phyloP scores from a whole-genome alignment of 1,140 invertebrate genomes.

The Eupeodes corollae region DNA sequence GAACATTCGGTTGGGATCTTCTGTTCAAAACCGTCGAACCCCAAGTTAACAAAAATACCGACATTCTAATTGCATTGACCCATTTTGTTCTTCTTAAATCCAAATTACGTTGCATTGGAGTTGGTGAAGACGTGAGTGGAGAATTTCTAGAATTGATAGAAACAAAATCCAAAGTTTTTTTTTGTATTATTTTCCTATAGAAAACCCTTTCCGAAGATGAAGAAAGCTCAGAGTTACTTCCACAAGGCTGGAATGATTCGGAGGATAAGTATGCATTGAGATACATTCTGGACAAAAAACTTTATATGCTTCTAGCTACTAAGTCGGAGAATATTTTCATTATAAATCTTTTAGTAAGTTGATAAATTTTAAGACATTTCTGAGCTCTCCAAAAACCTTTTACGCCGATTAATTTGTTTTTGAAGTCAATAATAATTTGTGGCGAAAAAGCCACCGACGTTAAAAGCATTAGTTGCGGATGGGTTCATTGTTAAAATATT shows the following conservation, averaged over 20 bases:
- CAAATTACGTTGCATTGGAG: conserved; percentile 54
- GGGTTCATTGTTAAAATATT: too few species aligned
- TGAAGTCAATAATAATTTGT: too few species aligned
- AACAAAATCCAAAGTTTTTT: background rate
- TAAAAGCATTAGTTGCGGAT: too few species aligned
- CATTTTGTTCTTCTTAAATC: conserved; percentile 62
- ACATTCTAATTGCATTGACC: conserved; percentile 54
- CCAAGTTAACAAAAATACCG: conserved; percentile 53
- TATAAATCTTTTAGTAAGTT: conserved; percentile 45
- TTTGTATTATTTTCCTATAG: conserved; percentile 28
- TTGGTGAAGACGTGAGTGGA: conserved; percentile 52
- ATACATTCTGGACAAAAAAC: conserved; percentile 50
- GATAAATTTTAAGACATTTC: conserved; percentile 14
- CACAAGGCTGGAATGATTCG: conserved; percentile 54
- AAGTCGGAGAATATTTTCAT: conserved; percentile 50
- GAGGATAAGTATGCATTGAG: conserved; percentile 48
- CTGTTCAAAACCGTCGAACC: conserved; percentile 49
- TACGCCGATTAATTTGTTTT: too few species aligned
- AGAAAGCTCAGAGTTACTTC: conserved; percentile 52
- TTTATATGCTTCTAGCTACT: conserved; percentile 55
- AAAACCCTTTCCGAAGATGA: conserved; percentile 49
- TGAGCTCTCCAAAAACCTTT: too few species aligned
- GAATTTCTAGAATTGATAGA: conserved; percentile 1
- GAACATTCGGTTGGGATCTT: conserved; percentile 59
- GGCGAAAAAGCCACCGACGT: too few species aligned